Conservation (phyloP, 2,113 vertebrate species). For the Natator depressus region DNA sequence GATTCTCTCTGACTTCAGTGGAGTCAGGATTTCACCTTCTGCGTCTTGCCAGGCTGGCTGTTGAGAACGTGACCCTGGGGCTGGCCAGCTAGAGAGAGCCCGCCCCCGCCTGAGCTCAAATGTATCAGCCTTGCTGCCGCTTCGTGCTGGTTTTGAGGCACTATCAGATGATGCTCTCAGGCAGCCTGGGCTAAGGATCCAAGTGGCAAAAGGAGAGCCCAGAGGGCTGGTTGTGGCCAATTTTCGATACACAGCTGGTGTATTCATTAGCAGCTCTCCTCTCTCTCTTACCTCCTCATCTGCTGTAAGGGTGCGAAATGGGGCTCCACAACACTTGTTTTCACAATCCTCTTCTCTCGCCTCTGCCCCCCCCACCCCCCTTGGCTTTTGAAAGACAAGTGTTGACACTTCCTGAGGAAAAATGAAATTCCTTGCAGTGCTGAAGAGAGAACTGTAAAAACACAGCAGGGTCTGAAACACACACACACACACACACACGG, state of each 20-base stretch:
- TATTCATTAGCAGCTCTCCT: conserved; percentile 48
- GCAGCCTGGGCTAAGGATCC: neutral
- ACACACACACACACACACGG: too few relatives aligned
- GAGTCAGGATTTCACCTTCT: neutral
- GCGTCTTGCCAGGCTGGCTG: neutral
- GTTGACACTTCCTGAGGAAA: conserved; percentile 5
- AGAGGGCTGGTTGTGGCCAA: conserved; percentile 4
- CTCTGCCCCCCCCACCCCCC: neutral
- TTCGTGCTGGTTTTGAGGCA: neutral
- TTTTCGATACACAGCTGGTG: conserved; percentile 46
- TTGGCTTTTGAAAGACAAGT: conserved; percentile 32
- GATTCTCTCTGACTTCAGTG: neutral
- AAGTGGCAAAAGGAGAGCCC: conserved; percentile 16
- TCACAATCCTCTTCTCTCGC: neutral
- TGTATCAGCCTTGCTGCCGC: neutral
- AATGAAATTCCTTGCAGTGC: neutral
- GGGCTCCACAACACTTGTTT: conserved; percentile 20
- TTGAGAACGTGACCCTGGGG: neutral
- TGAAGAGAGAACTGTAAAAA: neutral
- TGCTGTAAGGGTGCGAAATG: conserved; percentile 5
- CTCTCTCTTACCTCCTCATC: conserved; percentile 9
- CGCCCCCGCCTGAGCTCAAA: neutral
- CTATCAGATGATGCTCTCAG: neutral
- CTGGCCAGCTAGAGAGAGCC: neutral
- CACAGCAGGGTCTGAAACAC: neutral